Evolutionary conservation across 2,113 vertebrate genomes (phyloP).

Genomic region (Pelmatolapia mariae): DNA sequence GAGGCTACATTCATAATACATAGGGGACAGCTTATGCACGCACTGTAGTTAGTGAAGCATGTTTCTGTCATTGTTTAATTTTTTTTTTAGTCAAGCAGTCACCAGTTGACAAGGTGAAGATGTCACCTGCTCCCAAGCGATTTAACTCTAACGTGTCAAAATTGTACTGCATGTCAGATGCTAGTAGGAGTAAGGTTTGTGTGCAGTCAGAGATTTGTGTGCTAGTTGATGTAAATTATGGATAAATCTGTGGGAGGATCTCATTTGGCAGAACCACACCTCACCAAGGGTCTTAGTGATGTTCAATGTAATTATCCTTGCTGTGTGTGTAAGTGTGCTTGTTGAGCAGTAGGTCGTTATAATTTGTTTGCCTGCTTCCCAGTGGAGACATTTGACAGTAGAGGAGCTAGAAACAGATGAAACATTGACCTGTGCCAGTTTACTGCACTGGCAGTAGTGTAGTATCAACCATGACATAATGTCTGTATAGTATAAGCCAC

Average conservation of each 20-base stretch:
- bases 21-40: slow-evolving; percentile 15
- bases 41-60: background rate
- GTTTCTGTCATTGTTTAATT: background rate
- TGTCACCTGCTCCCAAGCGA: background rate
- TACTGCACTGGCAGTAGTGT: background rate
- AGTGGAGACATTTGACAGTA: background rate
- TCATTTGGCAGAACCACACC: background rate
- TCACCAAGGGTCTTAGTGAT: background rate
- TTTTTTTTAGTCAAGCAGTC: background rate
- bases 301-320: background rate
- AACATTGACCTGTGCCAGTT: background rate
- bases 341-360: background rate
- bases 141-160: background rate
- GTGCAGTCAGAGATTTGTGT: background rate
- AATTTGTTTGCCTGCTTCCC: background rate
- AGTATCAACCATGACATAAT: background rate
- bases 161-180: background rate
- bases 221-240: background rate
- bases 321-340: background rate
- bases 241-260: background rate
- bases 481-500: background rate
- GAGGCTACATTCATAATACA: slow-evolving; percentile 25
- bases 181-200: background rate
- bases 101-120: background rate
- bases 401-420: background rate